A percentile compares a stretch with the other conserved stretches of the same genome.
These are phyloP conservation scores for Sceloporus undulatus DNA, from an alignment of 2,113 vertebrate species.

Conservation along the genomic window DNA sequence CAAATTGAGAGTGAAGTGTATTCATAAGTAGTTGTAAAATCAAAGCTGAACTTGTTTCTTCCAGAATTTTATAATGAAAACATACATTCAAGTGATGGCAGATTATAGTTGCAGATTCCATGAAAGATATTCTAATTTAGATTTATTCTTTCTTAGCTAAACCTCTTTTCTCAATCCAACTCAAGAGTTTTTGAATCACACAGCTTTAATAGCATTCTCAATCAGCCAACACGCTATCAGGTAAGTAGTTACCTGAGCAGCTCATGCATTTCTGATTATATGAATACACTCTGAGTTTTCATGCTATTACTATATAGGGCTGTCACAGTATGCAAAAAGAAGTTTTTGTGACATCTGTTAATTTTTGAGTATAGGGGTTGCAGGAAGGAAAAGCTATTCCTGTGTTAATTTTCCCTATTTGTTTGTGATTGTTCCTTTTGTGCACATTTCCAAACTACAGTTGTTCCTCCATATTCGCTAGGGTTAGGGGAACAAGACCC, in stretches of 20 bases:
- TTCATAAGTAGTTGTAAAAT: not conserved
- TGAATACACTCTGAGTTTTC: conserved; percentile 9
- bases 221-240: conserved; percentile 90
- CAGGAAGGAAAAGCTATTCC: not conserved
- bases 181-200: conserved; percentile 87
- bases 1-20: not conserved
- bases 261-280: not conserved
- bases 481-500: no score
- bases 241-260: conserved; percentile 67
- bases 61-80: not conserved
- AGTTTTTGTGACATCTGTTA: conserved; percentile 11
- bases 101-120: conserved; percentile 51
- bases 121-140: conserved; percentile 66
- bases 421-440: not conserved
- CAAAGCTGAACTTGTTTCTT: not conserved
- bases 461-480: no score
- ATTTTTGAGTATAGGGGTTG: not conserved
- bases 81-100: not conserved
- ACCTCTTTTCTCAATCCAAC: conserved; percentile 89
- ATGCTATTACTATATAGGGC: not conserved
- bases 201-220: conserved; percentile 91
- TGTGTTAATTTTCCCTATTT: not conserved
- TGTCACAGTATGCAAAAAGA: conserved; percentile 11
- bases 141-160: conserved; percentile 84
- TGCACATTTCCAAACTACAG: not conserved